Evolutionary conservation across 2,888 invertebrate species (phyloP).

Genomic region (Temnothorax unifasciatus): DNA sequence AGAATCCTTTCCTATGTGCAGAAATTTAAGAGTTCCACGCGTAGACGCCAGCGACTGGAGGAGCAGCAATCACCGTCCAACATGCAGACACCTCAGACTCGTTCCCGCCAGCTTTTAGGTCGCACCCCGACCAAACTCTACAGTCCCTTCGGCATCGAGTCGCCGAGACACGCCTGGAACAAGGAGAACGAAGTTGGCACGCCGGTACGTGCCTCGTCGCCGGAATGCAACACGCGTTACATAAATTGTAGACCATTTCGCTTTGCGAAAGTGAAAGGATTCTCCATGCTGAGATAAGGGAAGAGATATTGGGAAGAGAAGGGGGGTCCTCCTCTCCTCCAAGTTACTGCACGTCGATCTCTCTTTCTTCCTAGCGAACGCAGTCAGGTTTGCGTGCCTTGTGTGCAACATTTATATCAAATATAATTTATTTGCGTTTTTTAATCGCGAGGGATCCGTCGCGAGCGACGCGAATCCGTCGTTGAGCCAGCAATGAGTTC

Average conservation of each 20-base stretch:
- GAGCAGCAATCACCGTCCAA: conserved; percentile 87
- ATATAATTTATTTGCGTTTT: conserved; percentile 65
- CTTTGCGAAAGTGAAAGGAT: conserved; percentile 80
- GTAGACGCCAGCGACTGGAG: conserved; percentile 87
- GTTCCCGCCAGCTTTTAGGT: conserved; percentile 87
- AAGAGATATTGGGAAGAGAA: no score
- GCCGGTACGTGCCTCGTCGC: conserved; percentile 74
- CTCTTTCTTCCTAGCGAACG: conserved; percentile 63
- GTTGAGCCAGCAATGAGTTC: conserved; percentile 7
- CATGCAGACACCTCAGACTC: conserved; percentile 86
- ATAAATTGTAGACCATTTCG: conserved; percentile 80
- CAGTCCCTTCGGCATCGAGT: conserved; percentile 92
- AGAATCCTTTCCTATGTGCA: conserved; percentile 70
- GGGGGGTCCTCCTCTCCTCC: background rate
- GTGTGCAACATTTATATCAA: conserved; percentile 61
- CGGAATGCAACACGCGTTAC: conserved; percentile 71
- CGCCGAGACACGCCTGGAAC: conserved; percentile 88
- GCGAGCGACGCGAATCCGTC: background rate
- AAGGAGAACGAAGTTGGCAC: conserved; percentile 87
- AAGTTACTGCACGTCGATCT: conserved; percentile 49
- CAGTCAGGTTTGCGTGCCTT: conserved; percentile 69
- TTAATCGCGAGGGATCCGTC: conserved; percentile 17
- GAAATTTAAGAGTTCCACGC: conserved; percentile 88
- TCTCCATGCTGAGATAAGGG: conserved; percentile 81
- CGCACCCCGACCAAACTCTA: conserved; percentile 92